These are phyloP conservation scores for Parnassius orleans DNA, from an alignment of 2,888 invertebrate genomes.

Conservation along the genomic window DNA sequence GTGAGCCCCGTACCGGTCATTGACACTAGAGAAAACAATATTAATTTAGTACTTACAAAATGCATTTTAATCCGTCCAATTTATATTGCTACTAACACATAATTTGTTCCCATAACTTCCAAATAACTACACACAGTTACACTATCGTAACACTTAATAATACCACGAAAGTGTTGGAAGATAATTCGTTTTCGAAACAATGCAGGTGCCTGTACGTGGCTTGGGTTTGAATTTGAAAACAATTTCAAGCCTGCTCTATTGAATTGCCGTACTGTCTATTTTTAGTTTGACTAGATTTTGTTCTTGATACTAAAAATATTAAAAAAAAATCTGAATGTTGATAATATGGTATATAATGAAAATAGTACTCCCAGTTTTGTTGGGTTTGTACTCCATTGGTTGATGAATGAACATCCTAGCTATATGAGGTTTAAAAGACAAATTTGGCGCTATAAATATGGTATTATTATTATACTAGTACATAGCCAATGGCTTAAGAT, in stretches of 20 bases:
- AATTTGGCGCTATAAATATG: too few species aligned
- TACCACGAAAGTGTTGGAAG: slow-evolving; percentile 4
- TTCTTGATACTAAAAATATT: too few species aligned
- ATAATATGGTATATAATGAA: too few species aligned
- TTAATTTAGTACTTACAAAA: slow-evolving; percentile 11
- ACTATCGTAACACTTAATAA: slow-evolving; percentile 13
- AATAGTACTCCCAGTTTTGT: too few species aligned
- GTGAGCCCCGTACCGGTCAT: slow-evolving; percentile 10
- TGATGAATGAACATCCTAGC: too few species aligned
- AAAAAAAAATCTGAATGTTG: too few species aligned
- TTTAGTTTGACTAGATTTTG: too few species aligned
- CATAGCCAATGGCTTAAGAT: too few species aligned
- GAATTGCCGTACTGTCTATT: too few species aligned
- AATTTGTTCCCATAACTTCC: slow-evolving; percentile 3
- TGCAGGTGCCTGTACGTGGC: slow-evolving; percentile 6
- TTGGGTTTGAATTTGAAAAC: slow-evolving; percentile 14
- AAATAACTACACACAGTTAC: slow-evolving; percentile 3
- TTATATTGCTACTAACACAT: slow-evolving; percentile 12
- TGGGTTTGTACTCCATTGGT: too few species aligned
- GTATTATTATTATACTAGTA: too few species aligned
- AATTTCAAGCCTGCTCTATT: background rate
- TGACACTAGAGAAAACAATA: slow-evolving; percentile 12
- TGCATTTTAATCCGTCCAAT: slow-evolving; percentile 2
- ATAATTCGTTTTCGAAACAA: slow-evolving; percentile 16
- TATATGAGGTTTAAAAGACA: too few species aligned